phyloP scores from a whole-genome alignment of 2,888 invertebrate genomes.

The Scrobipalpa atriplicella region DNA sequence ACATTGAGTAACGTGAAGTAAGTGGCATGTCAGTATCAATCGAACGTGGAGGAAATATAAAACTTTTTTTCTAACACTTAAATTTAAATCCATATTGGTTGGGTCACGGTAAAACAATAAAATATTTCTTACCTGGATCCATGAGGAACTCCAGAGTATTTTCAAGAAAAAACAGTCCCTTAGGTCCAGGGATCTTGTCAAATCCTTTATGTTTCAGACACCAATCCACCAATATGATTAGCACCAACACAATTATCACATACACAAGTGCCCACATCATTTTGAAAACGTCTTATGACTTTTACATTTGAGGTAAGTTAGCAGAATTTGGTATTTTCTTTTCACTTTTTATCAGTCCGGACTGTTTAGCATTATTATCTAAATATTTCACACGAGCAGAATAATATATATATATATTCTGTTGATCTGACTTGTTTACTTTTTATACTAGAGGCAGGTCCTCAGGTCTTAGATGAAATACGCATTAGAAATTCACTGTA shows the following conservation, averaged over 20 bases:
- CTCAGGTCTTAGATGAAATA: not conserved
- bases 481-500: not conserved
- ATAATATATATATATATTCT: not conserved
- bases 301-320: not conserved
- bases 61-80: too few species aligned
- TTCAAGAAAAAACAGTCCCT: constrained; percentile 40
- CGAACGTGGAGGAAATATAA: too few species aligned
- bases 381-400: not conserved
- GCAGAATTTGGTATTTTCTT: not conserved
- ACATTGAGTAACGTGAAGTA: too few species aligned
- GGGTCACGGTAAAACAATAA: not conserved
- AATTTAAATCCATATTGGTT: too few species aligned
- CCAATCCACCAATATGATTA: constrained; percentile 31
- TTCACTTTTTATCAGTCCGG: not conserved
- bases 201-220: constrained; percentile 38
- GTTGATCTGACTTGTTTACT: not conserved
- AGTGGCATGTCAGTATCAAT: too few species aligned
- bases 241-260: constrained; percentile 29
- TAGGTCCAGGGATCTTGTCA: constrained; percentile 45
- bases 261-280: constrained; percentile 35
- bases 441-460: not conserved
- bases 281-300: not conserved
- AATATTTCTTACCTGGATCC: constrained; percentile 41
- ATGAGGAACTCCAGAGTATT: constrained; percentile 47
- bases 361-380: not conserved